Evolutionary conservation across 2,888 invertebrate species (phyloP), one percentile per base, ranked within the genome.

Genomic region (Physocephala rufipes): DNA sequence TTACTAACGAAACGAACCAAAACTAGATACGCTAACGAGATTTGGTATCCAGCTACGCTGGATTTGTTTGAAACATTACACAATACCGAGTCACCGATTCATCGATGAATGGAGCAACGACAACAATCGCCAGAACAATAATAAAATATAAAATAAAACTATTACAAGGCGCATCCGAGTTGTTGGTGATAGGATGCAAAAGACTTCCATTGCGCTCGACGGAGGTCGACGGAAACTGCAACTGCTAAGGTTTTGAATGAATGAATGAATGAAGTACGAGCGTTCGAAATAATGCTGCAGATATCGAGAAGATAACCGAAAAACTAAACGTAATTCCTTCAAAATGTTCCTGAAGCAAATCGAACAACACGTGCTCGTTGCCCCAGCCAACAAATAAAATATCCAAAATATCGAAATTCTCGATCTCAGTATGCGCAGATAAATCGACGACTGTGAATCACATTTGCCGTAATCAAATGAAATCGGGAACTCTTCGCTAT

Each of bases 81-180:
- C 67, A 67, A 67, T 58, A 58, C 16, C 26, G 30, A 28, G 19
- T 28, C 30, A 66, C n/a, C n/a, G n/a, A n/a, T n/a, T n/a, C n/a
- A n/a, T n/a, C n/a, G n/a, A n/a, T 15, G 55, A 66, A 53, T 21
- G 55, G 30, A 45, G 26, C 30, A 26, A 24, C 58, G 45, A 58
- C 65, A 49, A 65, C 30, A 51, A 21, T 30, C 1, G 30, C 49
- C 24, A 26, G 49, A 51, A 49, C 49, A 49, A 2, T 45, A 36
- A 43, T 24, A 45, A 21, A 47, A 36, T 16, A 28, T 15, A 15
- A 47, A 63, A 19, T 26, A 55, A 68, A 68, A 68, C 43, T 68
- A 62, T 68, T 68, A 68, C 62, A 68, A 68, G 68, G 68, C 68
- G 68, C 68, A 68, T 68, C 68, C 36, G 30, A 45, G 62, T 26